These are phyloP conservation scores for Oncorhynchus nerka DNA, from an alignment of 2,113 vertebrate genomes.

Conservation along the genomic window DNA sequence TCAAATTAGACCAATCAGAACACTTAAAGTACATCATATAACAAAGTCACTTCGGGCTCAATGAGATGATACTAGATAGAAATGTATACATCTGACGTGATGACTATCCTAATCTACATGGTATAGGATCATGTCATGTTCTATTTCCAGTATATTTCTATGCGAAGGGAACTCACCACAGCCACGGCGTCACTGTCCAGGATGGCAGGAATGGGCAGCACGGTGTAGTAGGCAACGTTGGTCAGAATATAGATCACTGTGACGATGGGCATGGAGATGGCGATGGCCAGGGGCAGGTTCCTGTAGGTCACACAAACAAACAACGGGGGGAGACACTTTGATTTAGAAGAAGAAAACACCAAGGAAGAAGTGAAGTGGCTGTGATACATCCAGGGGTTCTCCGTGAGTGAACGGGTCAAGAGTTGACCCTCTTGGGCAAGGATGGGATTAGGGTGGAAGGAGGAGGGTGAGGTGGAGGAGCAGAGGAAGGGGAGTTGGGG, in stretches of 20 bases:
- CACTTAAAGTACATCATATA: background rate
- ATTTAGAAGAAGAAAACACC: background rate
- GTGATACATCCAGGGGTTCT: background rate
- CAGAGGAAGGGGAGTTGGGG: background rate
- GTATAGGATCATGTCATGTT: too few species aligned
- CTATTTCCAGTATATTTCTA: too few species aligned
- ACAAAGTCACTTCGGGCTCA: background rate
- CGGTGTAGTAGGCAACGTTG: slow-evolving; percentile 88
- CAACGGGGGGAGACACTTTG: slow-evolving; percentile 53
- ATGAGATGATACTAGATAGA: too few species aligned
- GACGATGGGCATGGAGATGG: slow-evolving; percentile 90
- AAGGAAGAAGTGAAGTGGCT: background rate
- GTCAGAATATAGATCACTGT: slow-evolving; percentile 91
- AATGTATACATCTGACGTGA: too few species aligned
- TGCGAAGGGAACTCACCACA: slow-evolving; percentile 75
- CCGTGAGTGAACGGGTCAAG: slow-evolving; percentile 16
- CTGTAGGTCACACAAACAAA: slow-evolving; percentile 64
- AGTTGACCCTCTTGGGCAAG: slow-evolving; percentile 8
- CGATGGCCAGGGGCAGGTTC: slow-evolving; percentile 88
- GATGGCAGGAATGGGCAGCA: slow-evolving; percentile 83
- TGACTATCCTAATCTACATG: too few species aligned
- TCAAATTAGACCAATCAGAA: background rate
- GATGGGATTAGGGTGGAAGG: background rate
- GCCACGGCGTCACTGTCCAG: slow-evolving; percentile 89
- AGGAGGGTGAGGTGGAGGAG: slow-evolving; percentile 1